Evolutionary conservation across 2,113 vertebrate genomes (phyloP).

Genomic region (Pholis gunnellus): DNA sequence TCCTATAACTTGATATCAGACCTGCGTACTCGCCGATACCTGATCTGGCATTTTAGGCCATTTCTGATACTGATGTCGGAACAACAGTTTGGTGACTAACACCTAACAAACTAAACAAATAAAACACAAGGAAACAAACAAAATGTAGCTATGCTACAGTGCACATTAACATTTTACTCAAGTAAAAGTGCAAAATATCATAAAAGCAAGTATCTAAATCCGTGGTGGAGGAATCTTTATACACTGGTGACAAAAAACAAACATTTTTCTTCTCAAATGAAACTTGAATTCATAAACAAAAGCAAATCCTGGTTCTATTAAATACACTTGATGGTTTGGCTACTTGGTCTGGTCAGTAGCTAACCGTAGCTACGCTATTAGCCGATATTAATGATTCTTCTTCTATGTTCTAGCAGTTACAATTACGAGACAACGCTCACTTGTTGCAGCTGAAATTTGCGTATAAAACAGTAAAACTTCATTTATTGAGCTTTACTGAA

Average conservation of each 20-base stretch:
- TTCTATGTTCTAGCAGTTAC: not conserved
- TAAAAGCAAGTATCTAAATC: not conserved
- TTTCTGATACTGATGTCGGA: no score
- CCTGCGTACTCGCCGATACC: no score
- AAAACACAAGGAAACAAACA: no score
- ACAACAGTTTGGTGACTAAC: no score
- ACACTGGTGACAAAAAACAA: not conserved
- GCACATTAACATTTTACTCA: not conserved
- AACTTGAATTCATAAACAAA: not conserved
- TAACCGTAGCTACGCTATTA: no score
- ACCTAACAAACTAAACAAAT: no score
- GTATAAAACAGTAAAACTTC: not conserved
- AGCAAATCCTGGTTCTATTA: not conserved
- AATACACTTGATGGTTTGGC: not conserved
- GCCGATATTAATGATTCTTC: not conserved
- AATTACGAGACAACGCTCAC: not conserved
- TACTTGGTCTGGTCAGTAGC: not conserved
- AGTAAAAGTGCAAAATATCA: not conserved
- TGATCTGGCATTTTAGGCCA: no score
- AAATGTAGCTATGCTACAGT: not conserved
- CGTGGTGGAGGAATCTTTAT: not conserved
- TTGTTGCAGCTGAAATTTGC: not conserved
- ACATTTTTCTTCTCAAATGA: not conserved
- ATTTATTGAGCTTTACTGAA: constrained; percentile 43
- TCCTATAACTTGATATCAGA: no score